Conservation (phyloP, 2,113 vertebrate genomes). For the Microtus montanus region DNA sequence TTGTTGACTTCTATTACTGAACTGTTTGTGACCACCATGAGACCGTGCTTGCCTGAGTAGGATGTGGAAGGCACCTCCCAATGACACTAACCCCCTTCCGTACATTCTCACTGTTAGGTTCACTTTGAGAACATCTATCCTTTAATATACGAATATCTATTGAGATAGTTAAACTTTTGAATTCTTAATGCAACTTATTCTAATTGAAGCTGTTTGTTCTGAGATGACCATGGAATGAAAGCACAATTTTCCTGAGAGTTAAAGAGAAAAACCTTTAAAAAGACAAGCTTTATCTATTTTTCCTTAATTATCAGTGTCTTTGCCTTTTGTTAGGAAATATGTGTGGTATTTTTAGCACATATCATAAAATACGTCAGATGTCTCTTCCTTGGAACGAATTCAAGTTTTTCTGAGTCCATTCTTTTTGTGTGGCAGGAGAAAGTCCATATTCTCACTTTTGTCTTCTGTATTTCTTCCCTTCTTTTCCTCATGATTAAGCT, state of each 20-base stretch:
- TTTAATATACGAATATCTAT: slow-evolving; percentile 32
- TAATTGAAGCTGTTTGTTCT: background rate
- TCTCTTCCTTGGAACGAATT: slow-evolving; percentile 27
- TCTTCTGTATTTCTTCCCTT: background rate
- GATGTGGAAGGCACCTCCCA: background rate
- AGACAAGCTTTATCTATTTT: background rate
- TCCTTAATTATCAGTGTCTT: background rate
- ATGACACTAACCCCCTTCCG: background rate
- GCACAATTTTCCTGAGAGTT: background rate
- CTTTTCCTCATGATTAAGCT: background rate
- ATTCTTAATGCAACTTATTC: background rate
- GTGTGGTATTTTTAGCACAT: background rate
- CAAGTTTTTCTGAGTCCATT: background rate
- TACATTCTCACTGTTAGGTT: background rate
- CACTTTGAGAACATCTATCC: background rate
- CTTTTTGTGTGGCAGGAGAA: background rate
- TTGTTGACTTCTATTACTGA: background rate
- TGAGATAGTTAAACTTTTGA: slow-evolving; percentile 31
- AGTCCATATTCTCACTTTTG: background rate
- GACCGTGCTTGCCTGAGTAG: background rate
- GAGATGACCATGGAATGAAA: background rate
- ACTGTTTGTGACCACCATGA: background rate
- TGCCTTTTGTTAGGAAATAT: background rate
- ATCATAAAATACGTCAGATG: background rate
- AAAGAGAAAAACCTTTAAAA: background rate